phyloP scores from a whole-genome alignment of 2,113 vertebrate species.

The Pholis gunnellus region DNA sequence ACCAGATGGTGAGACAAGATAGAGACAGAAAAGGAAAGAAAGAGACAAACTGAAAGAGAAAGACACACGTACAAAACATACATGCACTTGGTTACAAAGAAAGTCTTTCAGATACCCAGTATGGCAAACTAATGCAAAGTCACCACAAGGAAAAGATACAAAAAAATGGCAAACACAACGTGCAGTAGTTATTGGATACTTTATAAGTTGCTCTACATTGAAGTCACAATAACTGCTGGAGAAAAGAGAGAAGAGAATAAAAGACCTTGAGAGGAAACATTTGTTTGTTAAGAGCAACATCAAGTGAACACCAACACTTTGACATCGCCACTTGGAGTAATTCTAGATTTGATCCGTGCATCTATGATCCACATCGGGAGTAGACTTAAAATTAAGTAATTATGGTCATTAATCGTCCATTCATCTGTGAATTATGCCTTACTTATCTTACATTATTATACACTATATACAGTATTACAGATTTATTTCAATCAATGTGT shows the following conservation, averaged over 20 bases:
- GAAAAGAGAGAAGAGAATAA: background rate
- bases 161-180: background rate
- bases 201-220: background rate
- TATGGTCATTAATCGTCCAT: background rate
- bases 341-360: background rate
- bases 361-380: background rate
- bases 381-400: background rate
- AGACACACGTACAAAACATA: background rate
- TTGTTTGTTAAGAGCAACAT: background rate
- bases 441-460: background rate
- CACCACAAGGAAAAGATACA: background rate
- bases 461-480: background rate
- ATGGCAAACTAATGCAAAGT: background rate
- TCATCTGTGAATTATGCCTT: background rate
- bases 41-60: conserved; percentile 20
- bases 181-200: background rate
- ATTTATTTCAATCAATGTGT: background rate
- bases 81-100: background rate
- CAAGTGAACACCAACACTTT: background rate
- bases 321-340: background rate
- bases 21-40: conserved; percentile 9
- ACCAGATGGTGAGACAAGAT: conserved; percentile 36
- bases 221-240: background rate
- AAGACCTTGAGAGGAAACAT: background rate
- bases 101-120: background rate